A percentile compares a stretch with the other conserved stretches of the same genome.
Evolutionary conservation across 2,888 invertebrate genomes (phyloP).

Genomic region (Drosophila mayaguana): DNA sequence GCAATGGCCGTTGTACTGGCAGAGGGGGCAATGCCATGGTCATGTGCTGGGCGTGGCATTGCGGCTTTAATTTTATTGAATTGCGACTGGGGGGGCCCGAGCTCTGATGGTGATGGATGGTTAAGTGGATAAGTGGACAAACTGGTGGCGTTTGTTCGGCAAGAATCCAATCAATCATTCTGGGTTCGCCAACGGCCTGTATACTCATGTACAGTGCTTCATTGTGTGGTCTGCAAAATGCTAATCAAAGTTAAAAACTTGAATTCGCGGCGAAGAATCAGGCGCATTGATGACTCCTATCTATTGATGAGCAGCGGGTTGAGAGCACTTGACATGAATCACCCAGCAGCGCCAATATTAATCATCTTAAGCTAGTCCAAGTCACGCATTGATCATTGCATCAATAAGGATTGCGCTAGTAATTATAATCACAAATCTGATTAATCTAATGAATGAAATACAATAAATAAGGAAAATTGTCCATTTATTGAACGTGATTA

Average conservation of each 20-base stretch:
- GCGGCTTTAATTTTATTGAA: constrained; percentile 59
- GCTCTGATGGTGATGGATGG: constrained; percentile 45
- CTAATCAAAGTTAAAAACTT: constrained; percentile 52
- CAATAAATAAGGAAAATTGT: neutral
- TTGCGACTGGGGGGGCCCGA: constrained; percentile 25
- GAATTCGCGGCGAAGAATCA: constrained; percentile 29
- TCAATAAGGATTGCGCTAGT: constrained; percentile 3
- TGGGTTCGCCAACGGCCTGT: neutral
- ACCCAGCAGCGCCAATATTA: constrained; percentile 20
- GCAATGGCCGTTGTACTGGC: constrained; percentile 38
- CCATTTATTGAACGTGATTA: constrained; percentile 1
- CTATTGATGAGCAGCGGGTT: constrained; percentile 6
- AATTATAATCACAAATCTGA: neutral
- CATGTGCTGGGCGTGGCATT: constrained; percentile 38
- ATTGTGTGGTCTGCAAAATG: constrained; percentile 33
- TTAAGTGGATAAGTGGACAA: constrained; percentile 39
- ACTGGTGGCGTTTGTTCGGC: constrained; percentile 1
- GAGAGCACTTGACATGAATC: constrained; percentile 26
- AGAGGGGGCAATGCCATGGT: constrained; percentile 15
- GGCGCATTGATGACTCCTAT: constrained; percentile 21
- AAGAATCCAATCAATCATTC: constrained; percentile 51
- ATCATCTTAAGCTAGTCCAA: constrained; percentile 28
- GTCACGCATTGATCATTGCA: constrained; percentile 14
- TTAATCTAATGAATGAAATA: neutral
- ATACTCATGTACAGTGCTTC: neutral